Evolutionary conservation across 2,888 invertebrate species (phyloP).

Genomic region (Pseudococcus jackbeardsleyi): DNA sequence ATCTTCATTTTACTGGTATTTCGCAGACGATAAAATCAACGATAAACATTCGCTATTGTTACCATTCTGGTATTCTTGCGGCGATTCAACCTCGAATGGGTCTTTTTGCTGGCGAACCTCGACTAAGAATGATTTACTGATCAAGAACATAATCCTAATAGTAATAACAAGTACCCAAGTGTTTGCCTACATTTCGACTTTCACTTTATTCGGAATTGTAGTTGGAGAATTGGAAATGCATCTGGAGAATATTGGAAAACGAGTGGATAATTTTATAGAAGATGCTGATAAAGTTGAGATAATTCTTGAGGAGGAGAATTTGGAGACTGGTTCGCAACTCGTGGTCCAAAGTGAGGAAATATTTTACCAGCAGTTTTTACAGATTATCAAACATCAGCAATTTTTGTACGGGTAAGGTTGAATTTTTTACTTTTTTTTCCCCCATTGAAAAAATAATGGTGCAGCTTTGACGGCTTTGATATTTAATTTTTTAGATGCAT

Average conservation of each 20-base stretch:
- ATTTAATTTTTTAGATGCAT: background rate
- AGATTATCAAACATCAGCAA: constrained; percentile 25
- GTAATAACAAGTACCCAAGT: background rate
- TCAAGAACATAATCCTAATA: background rate
- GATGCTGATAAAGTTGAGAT: background rate
- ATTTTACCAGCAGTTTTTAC: background rate
- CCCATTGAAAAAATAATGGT: background rate
- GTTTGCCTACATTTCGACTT: background rate
- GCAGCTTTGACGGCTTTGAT: background rate
- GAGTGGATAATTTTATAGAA: background rate
- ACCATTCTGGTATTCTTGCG: constrained; percentile 39
- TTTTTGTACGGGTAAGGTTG: constrained; percentile 1
- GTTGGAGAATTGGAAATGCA: background rate
- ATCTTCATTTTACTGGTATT: background rate
- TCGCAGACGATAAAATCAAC: background rate
- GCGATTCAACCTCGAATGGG: background rate
- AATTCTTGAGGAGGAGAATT: background rate
- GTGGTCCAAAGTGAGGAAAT: background rate
- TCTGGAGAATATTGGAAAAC: background rate
- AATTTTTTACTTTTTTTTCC: background rate
- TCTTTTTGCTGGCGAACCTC: background rate
- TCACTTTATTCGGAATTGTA: background rate
- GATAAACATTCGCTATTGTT: background rate
- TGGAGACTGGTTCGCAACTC: background rate
- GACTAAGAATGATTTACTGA: background rate